These are phyloP conservation scores for Mycetomoellerius zeteki DNA, from an alignment of 1,140 invertebrate species.

Conservation along the genomic window DNA sequence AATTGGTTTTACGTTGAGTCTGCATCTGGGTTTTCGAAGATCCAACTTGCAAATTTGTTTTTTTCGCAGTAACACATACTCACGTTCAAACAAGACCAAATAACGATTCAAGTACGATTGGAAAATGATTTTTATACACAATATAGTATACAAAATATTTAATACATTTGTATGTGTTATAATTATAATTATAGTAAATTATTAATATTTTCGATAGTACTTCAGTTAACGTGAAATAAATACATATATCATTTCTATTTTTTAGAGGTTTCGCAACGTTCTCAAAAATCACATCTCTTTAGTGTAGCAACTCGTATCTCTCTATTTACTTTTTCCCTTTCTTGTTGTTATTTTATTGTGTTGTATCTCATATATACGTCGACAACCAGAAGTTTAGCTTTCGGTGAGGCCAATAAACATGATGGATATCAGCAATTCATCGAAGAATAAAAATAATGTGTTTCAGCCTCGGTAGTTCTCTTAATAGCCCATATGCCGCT, in stretches of 20 bases:
- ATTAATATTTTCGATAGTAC: not conserved
- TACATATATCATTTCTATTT: too few species aligned
- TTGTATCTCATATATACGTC: not conserved
- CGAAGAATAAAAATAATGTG: slow-evolving; percentile 17
- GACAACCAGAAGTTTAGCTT: not conserved
- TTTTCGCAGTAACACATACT: not conserved
- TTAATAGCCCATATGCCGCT: slow-evolving; percentile 5
- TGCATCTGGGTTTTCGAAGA: not conserved
- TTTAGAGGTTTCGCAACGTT: too few species aligned
- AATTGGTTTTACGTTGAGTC: slow-evolving; percentile 18
- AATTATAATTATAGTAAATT: not conserved
- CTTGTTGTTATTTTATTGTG: not conserved
- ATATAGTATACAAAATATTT: not conserved
- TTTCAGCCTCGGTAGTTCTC: slow-evolving; percentile 1
- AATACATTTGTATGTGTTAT: not conserved
- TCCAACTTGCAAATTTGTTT: slow-evolving; percentile 11
- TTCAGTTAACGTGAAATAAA: not conserved
- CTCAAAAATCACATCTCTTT: not conserved
- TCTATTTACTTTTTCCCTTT: not conserved
- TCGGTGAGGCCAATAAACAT: not conserved
- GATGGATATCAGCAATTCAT: not conserved
- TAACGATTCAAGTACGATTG: not conserved
- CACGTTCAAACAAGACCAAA: not conserved
- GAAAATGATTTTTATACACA: not conserved
- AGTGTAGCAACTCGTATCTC: too few species aligned